phyloP scores from a whole-genome alignment of 2,797 vertebrate genomes.

The Sylvia borin region DNA sequence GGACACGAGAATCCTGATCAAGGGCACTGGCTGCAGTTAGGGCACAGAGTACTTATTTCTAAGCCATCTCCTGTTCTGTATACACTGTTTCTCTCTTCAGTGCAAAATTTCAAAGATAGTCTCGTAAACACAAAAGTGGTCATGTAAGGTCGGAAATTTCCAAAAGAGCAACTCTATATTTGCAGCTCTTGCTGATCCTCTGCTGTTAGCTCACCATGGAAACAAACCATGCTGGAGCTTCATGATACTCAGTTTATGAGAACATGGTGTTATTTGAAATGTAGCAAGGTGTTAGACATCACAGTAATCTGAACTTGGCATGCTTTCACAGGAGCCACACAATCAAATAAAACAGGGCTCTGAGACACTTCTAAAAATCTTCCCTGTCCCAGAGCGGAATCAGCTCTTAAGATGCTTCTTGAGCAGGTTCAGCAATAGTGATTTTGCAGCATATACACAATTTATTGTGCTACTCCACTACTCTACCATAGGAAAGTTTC shows the following conservation, averaged over 20 bases:
- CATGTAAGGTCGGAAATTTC: constrained; percentile 28
- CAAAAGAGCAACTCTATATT: neutral
- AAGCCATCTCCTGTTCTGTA: neutral
- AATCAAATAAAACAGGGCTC: neutral
- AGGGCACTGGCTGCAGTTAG: neutral
- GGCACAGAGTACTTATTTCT: neutral
- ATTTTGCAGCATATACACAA: neutral
- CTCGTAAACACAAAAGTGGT: constrained; percentile 7
- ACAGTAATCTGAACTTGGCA: constrained; percentile 30
- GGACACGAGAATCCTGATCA: neutral
- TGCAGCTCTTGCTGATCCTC: neutral
- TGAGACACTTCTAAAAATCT: neutral
- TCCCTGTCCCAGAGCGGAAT: neutral
- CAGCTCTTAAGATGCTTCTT: neutral
- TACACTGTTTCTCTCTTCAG: neutral
- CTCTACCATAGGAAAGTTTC: neutral
- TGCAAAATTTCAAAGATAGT: neutral
- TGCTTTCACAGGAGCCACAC: constrained; percentile 2
- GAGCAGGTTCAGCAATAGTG: neutral
- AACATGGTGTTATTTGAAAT: constrained; percentile 60
- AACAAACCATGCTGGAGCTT: constrained; percentile 47
- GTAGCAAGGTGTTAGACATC: constrained; percentile 48
- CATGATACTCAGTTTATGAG: constrained; percentile 32
- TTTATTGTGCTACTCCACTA: neutral
- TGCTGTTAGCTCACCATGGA: constrained; percentile 45